Conservation (phyloP, 2,113 vertebrate genomes). For the Ibidorhyncha struthersii region DNA sequence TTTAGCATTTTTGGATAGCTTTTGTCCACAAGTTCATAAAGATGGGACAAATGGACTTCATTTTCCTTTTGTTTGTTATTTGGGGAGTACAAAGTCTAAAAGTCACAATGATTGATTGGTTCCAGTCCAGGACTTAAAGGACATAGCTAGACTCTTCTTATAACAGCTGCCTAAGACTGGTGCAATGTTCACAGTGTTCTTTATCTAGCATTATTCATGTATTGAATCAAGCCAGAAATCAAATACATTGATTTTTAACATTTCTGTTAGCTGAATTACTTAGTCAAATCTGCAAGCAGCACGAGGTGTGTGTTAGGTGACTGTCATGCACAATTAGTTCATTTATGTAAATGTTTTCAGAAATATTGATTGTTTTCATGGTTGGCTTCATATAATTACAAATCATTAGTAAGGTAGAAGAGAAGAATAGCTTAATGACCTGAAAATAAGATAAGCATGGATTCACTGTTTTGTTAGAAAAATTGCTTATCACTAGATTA, state of each 20-base stretch:
- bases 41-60: not conserved
- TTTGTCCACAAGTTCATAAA: not conserved
- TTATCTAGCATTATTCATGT: not conserved
- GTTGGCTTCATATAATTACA: constrained; percentile 33
- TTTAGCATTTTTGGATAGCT: not conserved
- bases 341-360: constrained; percentile 39
- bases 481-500: not conserved
- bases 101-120: not conserved
- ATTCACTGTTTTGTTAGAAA: not conserved
- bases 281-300: constrained; percentile 49
- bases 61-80: not conserved
- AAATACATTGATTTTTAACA: constrained; percentile 32
- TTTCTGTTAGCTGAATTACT: not conserved
- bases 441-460: not conserved
- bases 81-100: not conserved
- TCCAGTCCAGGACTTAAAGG: not conserved
- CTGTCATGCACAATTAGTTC: constrained; percentile 30
- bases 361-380: constrained; percentile 45
- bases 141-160: not conserved
- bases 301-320: not conserved
- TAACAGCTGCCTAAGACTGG: not conserved
- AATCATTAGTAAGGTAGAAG: constrained; percentile 24
- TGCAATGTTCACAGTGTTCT: not conserved
- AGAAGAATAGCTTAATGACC: constrained; percentile 15
- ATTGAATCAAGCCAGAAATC: constrained; percentile 1